Evolutionary conservation across 2,797 vertebrate genomes (phyloP).

Genomic region (Hafferia zeledoni): DNA sequence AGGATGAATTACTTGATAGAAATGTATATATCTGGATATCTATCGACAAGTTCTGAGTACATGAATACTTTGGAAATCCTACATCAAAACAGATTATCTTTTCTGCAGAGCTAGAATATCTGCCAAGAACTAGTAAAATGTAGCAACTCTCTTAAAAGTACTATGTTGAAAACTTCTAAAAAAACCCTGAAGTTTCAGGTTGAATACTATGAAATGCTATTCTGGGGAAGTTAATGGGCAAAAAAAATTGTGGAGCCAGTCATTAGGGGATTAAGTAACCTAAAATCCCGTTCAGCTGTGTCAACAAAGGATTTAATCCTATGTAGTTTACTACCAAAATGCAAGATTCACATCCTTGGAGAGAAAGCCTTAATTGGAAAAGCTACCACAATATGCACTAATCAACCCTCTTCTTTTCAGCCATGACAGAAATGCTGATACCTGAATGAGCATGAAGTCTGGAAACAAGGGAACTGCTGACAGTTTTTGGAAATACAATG

Average conservation of each 20-base stretch:
- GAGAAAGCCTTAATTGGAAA: constrained; percentile 24
- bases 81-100: background rate
- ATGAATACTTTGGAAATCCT: background rate
- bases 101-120: background rate
- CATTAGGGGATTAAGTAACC: background rate
- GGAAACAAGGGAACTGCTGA: background rate
- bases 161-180: background rate
- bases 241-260: background rate
- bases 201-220: background rate
- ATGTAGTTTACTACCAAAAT: background rate
- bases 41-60: background rate
- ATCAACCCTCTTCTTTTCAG: background rate
- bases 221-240: background rate
- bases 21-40: background rate
- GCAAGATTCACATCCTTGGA: background rate
- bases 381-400: background rate
- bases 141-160: background rate
- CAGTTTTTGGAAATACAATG: background rate
- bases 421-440: background rate
- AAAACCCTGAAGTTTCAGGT: background rate
- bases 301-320: background rate
- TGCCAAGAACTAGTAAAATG: background rate
- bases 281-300: background rate
- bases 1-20: background rate
- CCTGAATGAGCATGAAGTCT: background rate